A percentile compares a stretch with the other conserved stretches of the same genome.
These are phyloP conservation scores for Polypterus senegalus DNA, from an alignment of 2,113 vertebrate species.

Conservation along the genomic window DNA sequence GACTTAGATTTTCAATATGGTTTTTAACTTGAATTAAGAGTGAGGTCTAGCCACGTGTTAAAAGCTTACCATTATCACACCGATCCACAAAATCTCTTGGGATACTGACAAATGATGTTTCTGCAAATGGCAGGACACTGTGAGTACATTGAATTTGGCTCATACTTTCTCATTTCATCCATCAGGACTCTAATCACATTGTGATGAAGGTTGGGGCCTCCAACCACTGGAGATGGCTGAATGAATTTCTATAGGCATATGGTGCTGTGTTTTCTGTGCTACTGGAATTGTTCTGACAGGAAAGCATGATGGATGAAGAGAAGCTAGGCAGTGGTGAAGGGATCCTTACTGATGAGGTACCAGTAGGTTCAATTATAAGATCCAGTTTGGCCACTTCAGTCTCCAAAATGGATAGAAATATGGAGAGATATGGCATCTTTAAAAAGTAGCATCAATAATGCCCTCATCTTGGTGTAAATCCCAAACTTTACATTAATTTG, in stretches of 20 bases:
- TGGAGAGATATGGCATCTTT: too few relatives aligned
- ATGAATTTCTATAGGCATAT: constrained; percentile 10
- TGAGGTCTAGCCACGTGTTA: constrained; percentile 11
- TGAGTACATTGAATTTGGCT: background rate
- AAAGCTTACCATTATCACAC: background rate
- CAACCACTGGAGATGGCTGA: constrained; percentile 4
- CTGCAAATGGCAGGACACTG: background rate
- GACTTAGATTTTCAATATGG: constrained; percentile 7
- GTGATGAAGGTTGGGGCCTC: constrained; percentile 6
- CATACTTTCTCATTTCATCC: constrained; percentile 13
- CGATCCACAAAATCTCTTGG: constrained; percentile 8
- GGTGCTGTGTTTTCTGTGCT: background rate
- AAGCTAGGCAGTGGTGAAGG: background rate
- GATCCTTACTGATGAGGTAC: background rate
- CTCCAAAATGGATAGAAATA: background rate
- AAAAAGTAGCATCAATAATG: too few relatives aligned
- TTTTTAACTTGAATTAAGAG: constrained; percentile 11
- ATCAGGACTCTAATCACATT: constrained; percentile 5
- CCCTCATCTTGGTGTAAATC: too few relatives aligned
- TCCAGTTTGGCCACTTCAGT: background rate
- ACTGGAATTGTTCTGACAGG: too few relatives aligned
- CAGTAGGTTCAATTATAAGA: background rate
- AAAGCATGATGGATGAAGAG: too few relatives aligned
- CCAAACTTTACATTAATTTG: too few relatives aligned
- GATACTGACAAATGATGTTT: constrained; percentile 6